Base-by-base conservation (phyloP, 2,797 vertebrate species). In the Pangasius krempfi region DNA sequence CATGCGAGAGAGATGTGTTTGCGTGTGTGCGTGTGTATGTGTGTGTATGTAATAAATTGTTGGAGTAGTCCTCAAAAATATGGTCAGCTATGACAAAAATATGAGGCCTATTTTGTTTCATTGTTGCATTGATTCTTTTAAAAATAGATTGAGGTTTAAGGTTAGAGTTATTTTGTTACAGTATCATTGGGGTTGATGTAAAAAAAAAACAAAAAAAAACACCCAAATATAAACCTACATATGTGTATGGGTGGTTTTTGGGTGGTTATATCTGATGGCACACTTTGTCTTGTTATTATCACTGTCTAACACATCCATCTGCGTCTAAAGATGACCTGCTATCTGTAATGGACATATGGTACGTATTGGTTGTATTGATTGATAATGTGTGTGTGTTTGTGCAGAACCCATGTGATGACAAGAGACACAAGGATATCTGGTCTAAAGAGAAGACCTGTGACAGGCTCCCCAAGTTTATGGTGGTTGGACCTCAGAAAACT, bases 401-500 rank as follows among this genome's bases (percentile, higher is more conserved):
- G 27, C 90, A 99, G 98, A 99, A 98, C 91, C 98, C 98, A 0
- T 99, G 98, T 88, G 98, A 99, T 44, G 98, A 99, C 90, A 99
- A 97, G 92, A 95, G 98, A 6, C 98, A 99, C 92, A 97, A 97
- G 94, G 98, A 99, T 93, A 99, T 99, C 93, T 99, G 98, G 98
- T 99, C 98, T 89, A 98, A 98, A 94, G 98, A 98, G 92, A 99
- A 99, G 96, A 99, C 97, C 0, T 99, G 98, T 8, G 97, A 98
- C 91, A 97, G 98, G 88, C 94, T 99, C 87, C 98, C 98, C 90
- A 99, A 97, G 91, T 99, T 99, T 93, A 97, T 99, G 92, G 97
- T 99, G 87, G 96, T 98, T 88, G 98, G 98, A 89, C 98, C 98
- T 62, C 98, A 99, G 93, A 99, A 99, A 94, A 99, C 98, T 95